Evolutionary conservation across 2,113 vertebrate species (phyloP).

Genomic region (Bos javanicus): DNA sequence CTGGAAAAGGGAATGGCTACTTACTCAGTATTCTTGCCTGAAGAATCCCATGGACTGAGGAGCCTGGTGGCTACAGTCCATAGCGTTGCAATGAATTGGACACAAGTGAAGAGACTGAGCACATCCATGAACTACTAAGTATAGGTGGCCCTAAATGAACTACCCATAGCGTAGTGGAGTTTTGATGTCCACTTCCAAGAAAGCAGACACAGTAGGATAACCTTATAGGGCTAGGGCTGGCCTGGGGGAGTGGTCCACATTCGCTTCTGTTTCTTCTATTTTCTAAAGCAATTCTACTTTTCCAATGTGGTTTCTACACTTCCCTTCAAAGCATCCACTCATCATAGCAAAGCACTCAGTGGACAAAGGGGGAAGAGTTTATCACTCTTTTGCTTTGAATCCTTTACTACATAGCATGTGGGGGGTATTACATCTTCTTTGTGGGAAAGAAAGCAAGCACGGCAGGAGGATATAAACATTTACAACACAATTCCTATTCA

Average conservation of each 20-base stretch:
- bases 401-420: neutral
- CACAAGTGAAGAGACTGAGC: neutral
- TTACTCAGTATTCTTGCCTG: neutral
- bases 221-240: neutral
- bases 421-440: neutral
- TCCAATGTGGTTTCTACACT: neutral
- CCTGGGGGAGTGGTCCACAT: neutral
- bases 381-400: neutral
- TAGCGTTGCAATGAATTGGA: neutral
- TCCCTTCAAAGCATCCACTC: neutral
- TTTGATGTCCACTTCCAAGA: neutral
- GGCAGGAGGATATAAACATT: conserved; percentile 29
- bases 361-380: neutral
- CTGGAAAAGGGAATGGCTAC: neutral
- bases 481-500: conserved; percentile 39
- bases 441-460: neutral
- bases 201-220: neutral
- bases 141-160: neutral
- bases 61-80: neutral
- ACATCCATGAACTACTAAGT: neutral
- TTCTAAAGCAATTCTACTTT: neutral
- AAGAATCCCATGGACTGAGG: neutral
- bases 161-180: neutral
- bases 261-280: neutral
- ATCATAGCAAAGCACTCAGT: neutral